phyloP scores from a whole-genome alignment of 2,113 vertebrate species.

The Macquaria ambigua region DNA sequence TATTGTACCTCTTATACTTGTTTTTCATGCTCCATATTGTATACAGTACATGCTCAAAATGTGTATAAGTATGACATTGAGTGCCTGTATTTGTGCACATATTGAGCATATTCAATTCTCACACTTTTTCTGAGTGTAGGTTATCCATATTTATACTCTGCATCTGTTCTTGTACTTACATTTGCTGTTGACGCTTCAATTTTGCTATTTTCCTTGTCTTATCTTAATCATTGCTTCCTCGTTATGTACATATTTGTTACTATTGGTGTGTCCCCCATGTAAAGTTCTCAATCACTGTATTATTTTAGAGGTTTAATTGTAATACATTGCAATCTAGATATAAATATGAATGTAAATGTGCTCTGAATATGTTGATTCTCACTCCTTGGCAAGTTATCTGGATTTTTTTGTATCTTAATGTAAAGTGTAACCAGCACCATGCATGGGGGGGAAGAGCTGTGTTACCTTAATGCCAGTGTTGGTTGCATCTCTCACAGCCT shows the following conservation, averaged over 20 bases:
- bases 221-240: no score
- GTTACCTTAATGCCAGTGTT: slow-evolving; percentile 98
- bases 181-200: no score
- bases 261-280: no score
- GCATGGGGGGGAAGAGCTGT: background rate
- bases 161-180: background rate
- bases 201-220: no score
- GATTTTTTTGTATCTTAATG: background rate
- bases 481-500: slow-evolving; percentile 98
- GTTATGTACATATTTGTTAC: no score
- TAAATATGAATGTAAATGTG: background rate
- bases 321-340: background rate
- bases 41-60: background rate
- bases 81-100: background rate
- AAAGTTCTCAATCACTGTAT: background rate
- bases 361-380: background rate
- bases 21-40: background rate
- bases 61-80: background rate
- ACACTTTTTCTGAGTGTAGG: background rate
- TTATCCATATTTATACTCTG: background rate
- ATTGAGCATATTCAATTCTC: background rate
- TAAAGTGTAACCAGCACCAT: background rate
- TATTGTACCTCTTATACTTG: background rate
- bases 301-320: background rate
- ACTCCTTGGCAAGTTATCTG: background rate